phyloP scores from a whole-genome alignment of 2,797 vertebrate species.

The Poeciliopsis gracilis region DNA sequence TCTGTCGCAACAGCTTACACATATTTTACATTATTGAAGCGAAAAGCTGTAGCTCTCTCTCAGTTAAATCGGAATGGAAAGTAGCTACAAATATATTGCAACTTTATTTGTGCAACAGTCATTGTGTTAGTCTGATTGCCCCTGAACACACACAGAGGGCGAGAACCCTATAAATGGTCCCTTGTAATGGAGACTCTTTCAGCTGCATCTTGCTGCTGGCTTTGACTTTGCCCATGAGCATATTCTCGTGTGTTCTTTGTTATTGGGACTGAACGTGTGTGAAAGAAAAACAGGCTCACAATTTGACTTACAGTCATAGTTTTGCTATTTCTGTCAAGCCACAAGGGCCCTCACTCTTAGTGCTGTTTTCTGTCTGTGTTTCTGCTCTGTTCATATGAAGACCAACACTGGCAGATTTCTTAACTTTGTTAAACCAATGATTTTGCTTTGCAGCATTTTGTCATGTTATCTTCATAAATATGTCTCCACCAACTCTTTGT shows the following conservation, averaged over 20 bases:
- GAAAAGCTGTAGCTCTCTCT: constrained; percentile 23
- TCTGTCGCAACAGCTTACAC: not conserved
- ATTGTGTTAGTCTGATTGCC: constrained; percentile 77
- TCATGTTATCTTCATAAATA: not conserved
- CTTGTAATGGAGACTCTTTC: constrained; percentile 76
- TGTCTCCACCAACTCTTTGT: not conserved
- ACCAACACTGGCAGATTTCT: constrained; percentile 34
- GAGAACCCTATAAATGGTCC: constrained; percentile 72
- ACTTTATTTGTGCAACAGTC: constrained; percentile 71
- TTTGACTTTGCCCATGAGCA: constrained; percentile 75
- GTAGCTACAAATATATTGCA: constrained; percentile 55
- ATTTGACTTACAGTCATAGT: constrained; percentile 75
- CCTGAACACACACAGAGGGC: constrained; percentile 45
- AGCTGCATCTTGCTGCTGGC: constrained; percentile 54
- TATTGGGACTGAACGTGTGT: constrained; percentile 69
- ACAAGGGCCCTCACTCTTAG: constrained; percentile 46
- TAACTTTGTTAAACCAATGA: constrained; percentile 20
- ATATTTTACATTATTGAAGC: constrained; percentile 22
- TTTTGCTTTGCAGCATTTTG: constrained; percentile 7
- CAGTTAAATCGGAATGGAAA: constrained; percentile 63
- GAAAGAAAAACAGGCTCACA: constrained; percentile 66
- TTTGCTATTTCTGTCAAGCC: constrained; percentile 67
- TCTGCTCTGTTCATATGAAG: constrained; percentile 46
- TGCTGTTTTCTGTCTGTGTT: constrained; percentile 24
- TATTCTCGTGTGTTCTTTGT: constrained; percentile 64